Percentiles rank a stretch among this genome's conserved stretches.
These are phyloP conservation scores for Apostichopus parvimensis DNA, from an alignment of 35 echinoderm and acorn worm genomes.

Conservation along the genomic window DNA sequence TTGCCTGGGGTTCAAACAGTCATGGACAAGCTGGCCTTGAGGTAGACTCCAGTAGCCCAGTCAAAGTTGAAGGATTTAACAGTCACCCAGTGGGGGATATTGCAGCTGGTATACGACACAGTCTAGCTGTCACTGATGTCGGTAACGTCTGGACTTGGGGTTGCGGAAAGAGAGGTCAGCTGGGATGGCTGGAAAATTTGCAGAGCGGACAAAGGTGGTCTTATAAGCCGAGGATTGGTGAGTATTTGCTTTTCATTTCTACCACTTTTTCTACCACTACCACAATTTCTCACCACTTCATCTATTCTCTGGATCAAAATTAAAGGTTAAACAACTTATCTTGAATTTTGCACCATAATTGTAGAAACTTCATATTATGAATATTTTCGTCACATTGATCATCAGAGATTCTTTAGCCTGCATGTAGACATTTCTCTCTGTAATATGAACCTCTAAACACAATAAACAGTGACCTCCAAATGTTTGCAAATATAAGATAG, in stretches of 20 bases:
- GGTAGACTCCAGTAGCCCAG: neutral
- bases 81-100: constrained; percentile 55
- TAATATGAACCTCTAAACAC: too few species aligned
- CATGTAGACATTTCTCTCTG: too few species aligned
- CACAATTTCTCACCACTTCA: too few species aligned
- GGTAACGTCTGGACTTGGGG: constrained; percentile 89
- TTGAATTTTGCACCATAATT: too few species aligned
- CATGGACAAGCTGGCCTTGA: constrained; percentile 50
- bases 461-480: too few species aligned
- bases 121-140: constrained; percentile 62
- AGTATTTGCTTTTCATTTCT: neutral
- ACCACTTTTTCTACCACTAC: too few species aligned
- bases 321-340: too few species aligned
- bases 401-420: too few species aligned
- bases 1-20: constrained; percentile 65
- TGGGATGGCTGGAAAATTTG: constrained; percentile 62
- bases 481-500: too few species aligned
- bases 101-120: constrained; percentile 75
- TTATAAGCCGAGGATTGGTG: neutral
- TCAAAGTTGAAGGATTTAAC: constrained; percentile 34
- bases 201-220: neutral
- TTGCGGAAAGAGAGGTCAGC: constrained; percentile 82
- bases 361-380: too few species aligned
- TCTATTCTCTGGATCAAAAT: too few species aligned
- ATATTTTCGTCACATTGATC: too few species aligned